Evolutionary conservation across 2,888 invertebrate species (phyloP), one percentile per base, ranked within the genome.

Genomic region (Pterostichus madidus): DNA sequence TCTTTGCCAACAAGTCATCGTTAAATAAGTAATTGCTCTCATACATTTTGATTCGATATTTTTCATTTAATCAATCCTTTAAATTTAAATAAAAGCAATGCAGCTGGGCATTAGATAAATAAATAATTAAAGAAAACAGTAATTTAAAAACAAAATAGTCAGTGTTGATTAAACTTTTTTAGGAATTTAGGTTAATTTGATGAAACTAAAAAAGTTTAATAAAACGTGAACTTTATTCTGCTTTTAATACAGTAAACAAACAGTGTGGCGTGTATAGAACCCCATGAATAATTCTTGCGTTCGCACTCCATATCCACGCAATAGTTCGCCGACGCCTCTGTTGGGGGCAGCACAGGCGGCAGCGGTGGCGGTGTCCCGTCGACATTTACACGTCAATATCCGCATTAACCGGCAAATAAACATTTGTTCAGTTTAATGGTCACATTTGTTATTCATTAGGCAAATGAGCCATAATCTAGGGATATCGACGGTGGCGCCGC

Each of bases 391-490:
- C 83, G 77, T 83, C 83, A 83, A 83, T 83, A 83, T 77, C 77
- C 68, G 77, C 83, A 83, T 83, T 83, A 83, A 64, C 83, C 75
- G 76, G 80, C 80, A 80, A 80, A 83, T 83, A 83, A 80, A 83
- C 83, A 83, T 83, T 83, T 83, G 83, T 83, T 80, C 79, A 80
- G 79, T 83, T 83, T 83, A 83, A 83, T 83, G 79, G 75, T 80
- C 80, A 78, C 83, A 83, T 83, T 83, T 83, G 83, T 83, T 83
- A 83, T 83, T 83, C 83, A 83, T 83, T 80, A 83, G 75, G 80
- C 76, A 83, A 83, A 83, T 83, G 83, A 83, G 76, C 80, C 75
- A 80, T 83, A 83, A 83, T 83, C 79, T 76, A 75, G 53, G 83
- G 75, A 75, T 83, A 83, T 83, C 76, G 84, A 71, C 44, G 17